A percentile compares a stretch with the other conserved stretches of the same genome.
These are phyloP conservation scores for Crotalus helleri DNA, from an alignment of 2,113 vertebrate species.

Conservation along the genomic window DNA sequence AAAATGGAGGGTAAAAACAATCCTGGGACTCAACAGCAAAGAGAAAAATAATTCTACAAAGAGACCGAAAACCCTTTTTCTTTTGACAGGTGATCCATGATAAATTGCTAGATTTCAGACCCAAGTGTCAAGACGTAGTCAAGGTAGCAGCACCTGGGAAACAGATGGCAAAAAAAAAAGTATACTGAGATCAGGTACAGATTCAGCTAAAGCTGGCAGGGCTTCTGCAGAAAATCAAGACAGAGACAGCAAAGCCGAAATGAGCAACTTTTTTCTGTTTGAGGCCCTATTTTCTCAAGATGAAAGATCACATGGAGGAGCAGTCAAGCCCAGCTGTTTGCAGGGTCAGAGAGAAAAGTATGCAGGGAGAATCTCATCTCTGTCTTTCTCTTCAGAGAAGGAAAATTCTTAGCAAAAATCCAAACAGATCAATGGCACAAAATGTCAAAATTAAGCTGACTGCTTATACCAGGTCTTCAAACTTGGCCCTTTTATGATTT, in stretches of 20 bases:
- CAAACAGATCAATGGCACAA: background rate
- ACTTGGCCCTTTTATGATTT: too few species aligned
- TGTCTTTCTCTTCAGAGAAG: background rate
- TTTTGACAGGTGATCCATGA: background rate
- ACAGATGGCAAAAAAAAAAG: background rate
- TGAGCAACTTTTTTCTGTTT: background rate
- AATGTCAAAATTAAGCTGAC: background rate
- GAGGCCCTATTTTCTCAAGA: background rate
- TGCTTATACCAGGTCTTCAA: background rate
- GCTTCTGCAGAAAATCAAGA: background rate
- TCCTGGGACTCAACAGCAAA: background rate
- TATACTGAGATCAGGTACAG: background rate
- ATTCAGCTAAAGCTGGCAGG: background rate
- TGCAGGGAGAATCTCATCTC: background rate
- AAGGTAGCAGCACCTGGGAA: background rate
- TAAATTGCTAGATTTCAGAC: background rate
- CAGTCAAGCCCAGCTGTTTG: background rate
- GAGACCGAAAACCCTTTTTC: background rate
- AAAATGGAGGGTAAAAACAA: background rate
- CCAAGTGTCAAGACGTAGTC: background rate
- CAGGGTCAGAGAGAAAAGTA: background rate
- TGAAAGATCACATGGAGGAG: background rate
- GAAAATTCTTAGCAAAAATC: background rate
- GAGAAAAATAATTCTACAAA: background rate
- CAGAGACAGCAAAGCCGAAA: background rate